Conservation (phyloP, 2,888 invertebrate genomes). For the Limnephilus rhombicus region DNA sequence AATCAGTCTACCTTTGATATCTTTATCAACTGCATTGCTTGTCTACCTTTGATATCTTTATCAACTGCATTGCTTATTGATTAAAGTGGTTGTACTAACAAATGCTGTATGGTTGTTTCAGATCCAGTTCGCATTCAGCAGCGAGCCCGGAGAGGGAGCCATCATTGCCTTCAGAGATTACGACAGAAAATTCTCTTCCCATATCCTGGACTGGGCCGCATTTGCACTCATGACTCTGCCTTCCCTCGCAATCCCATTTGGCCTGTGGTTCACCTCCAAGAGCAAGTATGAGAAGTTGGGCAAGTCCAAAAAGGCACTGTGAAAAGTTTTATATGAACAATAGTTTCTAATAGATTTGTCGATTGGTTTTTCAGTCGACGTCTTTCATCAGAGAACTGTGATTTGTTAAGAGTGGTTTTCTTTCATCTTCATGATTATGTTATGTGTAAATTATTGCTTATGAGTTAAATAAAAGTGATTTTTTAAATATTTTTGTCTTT, state of each 20-base stretch:
- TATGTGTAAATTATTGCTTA: slow-evolving; percentile 55
- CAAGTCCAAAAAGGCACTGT: slow-evolving; percentile 80
- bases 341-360: slow-evolving; percentile 24
- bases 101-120: slow-evolving; percentile 70
- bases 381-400: slow-evolving; percentile 52
- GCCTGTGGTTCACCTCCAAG: slow-evolving; percentile 96
- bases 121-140: slow-evolving; percentile 85
- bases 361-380: slow-evolving; percentile 9
- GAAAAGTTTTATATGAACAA: slow-evolving; percentile 33
- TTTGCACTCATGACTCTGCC: slow-evolving; percentile 98
- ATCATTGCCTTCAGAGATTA: slow-evolving; percentile 95
- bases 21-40: neutral
- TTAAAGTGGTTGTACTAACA: neutral
- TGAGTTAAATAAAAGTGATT: slow-evolving; percentile 45
- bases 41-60: neutral
- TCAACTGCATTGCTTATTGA: neutral
- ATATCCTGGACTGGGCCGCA: slow-evolving; percentile 97
- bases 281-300: slow-evolving; percentile 92
- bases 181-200: slow-evolving; percentile 97
- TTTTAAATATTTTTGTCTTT: slow-evolving; percentile 10
- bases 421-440: slow-evolving; percentile 54
- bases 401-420: slow-evolving; percentile 46
- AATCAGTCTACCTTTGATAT: neutral
- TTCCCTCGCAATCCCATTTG: slow-evolving; percentile 95
- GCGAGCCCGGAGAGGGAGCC: slow-evolving; percentile 97